Evolutionary conservation across 2,888 invertebrate species (phyloP), one percentile per base, ranked within the genome.

Genomic region (Stegana nigrithorax): DNA sequence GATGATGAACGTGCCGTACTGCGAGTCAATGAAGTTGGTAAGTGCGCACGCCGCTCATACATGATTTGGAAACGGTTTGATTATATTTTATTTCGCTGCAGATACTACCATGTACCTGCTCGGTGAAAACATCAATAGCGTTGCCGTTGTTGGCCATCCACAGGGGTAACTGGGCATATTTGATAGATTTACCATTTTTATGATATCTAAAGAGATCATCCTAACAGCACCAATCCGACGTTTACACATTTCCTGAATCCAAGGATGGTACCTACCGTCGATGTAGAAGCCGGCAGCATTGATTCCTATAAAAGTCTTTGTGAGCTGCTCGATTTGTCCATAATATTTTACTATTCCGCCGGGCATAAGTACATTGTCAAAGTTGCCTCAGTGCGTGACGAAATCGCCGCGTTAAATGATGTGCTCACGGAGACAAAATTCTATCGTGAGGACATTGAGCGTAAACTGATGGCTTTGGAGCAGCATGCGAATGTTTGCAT

Each of bases 341-440:
- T 85, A 7, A 72, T 86, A 4, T 85, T 84, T 59, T 86, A 85
- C 63, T 85, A 85, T 57, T 83, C 83, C 5, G 82, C 85, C 10
- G 86, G 85, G 0, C 85, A 86, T 60, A 86, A 86, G 67, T 84
- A 86, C 68, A 81, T 86, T 47, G 79, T 86, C 1, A 86, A 85
- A 76, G 81, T 86, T 47, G 79, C 84, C 21, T 69, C 83, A 2
- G 82, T 85, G 0, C 80, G 86, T 2, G 86, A 86, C 71, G 86
- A 86, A 72, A 84, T 86, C 25, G 83, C 83, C 4, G 78, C 78
- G 25, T 73, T 86, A 29, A 86, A 84, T 60, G 83, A 85, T 53
- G 79, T 85, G 14, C 72, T 86, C 4, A 69, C 75, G n/a, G 86
- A 85, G 67, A 84, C 86, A 0, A 83, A 82, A 65, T 78, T 71